Conservation (phyloP, 1,140 invertebrate genomes). For the Centruroides vittatus region DNA sequence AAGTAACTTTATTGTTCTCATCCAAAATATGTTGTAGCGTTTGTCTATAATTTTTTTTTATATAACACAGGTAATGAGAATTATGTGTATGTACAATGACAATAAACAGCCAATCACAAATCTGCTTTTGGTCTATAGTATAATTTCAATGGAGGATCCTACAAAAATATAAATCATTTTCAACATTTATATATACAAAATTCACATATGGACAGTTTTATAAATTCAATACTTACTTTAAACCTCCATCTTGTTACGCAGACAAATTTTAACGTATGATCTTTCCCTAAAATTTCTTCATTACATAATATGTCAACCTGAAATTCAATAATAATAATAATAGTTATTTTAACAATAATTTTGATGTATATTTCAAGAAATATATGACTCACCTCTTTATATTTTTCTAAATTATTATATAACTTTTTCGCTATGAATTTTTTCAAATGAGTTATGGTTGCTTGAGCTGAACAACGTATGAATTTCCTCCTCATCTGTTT, state of each 20-base stretch:
- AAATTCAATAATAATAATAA: conserved; percentile 21
- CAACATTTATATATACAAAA: not conserved
- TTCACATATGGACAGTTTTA: not conserved
- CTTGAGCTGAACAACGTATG: conserved; percentile 86
- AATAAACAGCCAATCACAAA: not conserved
- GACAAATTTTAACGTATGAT: conserved; percentile 97
- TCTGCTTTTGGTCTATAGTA: conserved; percentile 19
- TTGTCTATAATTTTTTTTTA: no score
- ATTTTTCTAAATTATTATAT: conserved; percentile 76
- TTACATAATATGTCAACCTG: conserved; percentile 97
- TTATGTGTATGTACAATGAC: not conserved
- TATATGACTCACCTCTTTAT: conserved; percentile 69
- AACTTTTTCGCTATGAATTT: conserved; percentile 96
- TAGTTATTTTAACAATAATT: not conserved
- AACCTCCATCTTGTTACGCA: conserved; percentile 95
- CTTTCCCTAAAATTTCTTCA: conserved; percentile 93
- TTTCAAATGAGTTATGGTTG: conserved; percentile 91
- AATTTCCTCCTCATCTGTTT: conserved; percentile 74
- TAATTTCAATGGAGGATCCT: conserved; percentile 20
- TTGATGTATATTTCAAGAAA: not conserved
- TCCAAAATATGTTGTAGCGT: no score
- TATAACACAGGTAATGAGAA: no score
- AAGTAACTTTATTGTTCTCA: no score
- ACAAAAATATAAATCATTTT: not conserved
- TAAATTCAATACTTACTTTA: conserved; percentile 37